Base-by-base conservation (phyloP, 2,113 vertebrate genomes). In the Myrmophylax atrothorax region DNA sequence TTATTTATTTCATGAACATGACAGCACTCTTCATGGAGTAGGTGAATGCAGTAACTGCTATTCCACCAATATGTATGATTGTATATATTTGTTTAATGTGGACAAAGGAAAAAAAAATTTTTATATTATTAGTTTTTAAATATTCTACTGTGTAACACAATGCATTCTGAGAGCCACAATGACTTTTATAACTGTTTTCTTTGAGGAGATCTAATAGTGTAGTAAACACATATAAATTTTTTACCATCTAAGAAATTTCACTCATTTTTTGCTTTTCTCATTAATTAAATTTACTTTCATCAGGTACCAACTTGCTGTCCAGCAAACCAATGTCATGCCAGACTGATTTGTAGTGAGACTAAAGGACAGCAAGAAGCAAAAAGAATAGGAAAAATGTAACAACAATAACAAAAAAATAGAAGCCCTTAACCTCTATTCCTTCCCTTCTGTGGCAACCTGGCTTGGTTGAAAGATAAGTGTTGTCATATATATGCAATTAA, bases 1-100 rank as follows among this genome's bases (percentile, higher is more conserved):
- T 95, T 94, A 92, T 96, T 94, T 94, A 77, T 90, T 83, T 79
- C 72, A 76, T 44, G 89, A 87, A 40, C 88, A 79, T 86, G 90
- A 94, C 78, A 95, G 58, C 64, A 77, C 49, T 90, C 73, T 86
- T 88, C 88, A n/a, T 73, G 73, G 37, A 58, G 42, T 38, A 76
- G 60, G 37, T 44, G 56, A 91, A 44, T 56, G 69, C n/a, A 92
- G 53, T 69, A 76, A 90, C 70, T 90, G 55, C 53, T 84, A 25
- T 74, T 94, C 55, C 31, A 90, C 62, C 70, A 49, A 64, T 92
- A 81, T 16, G 15, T 26, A 52, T 2, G 13, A 83, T 35, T 53
- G 31, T 49, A 87, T 60, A 60, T 14, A n/a, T 40, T 81, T 79
- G 16, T 75, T 91, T 83, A 80, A 70, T 5, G 5, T 5, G n/a